These are phyloP conservation scores for Marcusenius ussheri DNA, from an alignment of 2,113 vertebrate genomes.

Conservation along the genomic window DNA sequence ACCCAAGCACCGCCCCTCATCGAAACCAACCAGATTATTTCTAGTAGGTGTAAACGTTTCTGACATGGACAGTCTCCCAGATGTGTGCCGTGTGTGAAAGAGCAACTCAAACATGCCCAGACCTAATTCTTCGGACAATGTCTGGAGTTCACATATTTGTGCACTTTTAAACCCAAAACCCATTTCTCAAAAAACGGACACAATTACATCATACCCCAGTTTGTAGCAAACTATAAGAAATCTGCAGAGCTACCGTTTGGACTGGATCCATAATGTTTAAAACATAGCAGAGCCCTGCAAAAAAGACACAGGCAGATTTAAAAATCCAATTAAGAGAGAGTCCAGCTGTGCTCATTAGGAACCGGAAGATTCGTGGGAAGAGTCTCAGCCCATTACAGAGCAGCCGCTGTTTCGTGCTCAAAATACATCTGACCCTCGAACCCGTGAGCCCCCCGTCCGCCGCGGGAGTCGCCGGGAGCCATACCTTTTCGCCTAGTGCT, in stretches of 20 bases:
- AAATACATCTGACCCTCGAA: background rate
- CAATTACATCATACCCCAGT: background rate
- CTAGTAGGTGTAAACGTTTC: background rate
- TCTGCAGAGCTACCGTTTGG: background rate
- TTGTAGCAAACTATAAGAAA: background rate
- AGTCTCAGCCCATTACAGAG: background rate
- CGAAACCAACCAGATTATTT: background rate
- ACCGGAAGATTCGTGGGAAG: background rate
- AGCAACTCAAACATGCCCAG: background rate
- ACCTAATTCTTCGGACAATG: background rate
- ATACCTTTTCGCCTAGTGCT: slow-evolving; percentile 91
- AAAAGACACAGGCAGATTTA: background rate
- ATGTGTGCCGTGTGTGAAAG: background rate
- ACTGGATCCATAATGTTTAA: background rate
- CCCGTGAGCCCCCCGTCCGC: background rate
- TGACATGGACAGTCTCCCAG: background rate
- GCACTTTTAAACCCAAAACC: background rate
- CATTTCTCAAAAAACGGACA: background rate
- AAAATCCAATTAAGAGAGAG: background rate
- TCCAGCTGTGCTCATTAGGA: background rate
- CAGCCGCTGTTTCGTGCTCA: background rate
- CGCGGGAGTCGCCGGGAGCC: background rate
- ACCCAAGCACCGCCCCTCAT: background rate
- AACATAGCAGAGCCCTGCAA: background rate
- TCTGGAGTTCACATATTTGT: background rate